These are phyloP conservation scores for Hassar affinis DNA, from an alignment of 2,113 vertebrate species.

Conservation along the genomic window DNA sequence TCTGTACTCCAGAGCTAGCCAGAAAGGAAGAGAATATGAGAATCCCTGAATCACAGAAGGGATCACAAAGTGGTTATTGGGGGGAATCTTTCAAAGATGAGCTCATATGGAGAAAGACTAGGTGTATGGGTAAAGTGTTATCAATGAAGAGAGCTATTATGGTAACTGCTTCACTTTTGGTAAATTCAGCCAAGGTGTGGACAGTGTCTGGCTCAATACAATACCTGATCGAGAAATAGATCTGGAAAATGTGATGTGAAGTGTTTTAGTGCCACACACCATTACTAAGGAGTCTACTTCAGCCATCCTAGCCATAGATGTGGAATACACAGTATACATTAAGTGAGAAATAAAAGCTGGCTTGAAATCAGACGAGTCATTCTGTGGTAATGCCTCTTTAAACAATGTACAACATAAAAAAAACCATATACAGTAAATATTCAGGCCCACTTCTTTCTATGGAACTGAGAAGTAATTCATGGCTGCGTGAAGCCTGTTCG, in stretches of 20 bases:
- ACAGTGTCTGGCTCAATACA: not conserved
- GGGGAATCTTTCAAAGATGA: slow-evolving; percentile 11
- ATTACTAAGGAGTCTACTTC: not conserved
- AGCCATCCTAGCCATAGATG: not conserved
- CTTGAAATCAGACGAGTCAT: not conserved
- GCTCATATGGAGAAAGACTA: not conserved
- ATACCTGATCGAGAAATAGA: not conserved
- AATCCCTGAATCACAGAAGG: slow-evolving; percentile 45
- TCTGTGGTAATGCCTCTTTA: not conserved
- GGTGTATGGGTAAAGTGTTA: not conserved
- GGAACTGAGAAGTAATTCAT: slow-evolving; percentile 19
- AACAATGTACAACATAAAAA: not conserved
- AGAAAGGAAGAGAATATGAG: slow-evolving; percentile 3
- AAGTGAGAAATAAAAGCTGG: not conserved
- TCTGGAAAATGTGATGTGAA: not conserved
- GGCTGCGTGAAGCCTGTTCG: slow-evolving; percentile 33
- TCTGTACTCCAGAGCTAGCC: slow-evolving; percentile 39
- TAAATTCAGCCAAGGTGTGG: not conserved
- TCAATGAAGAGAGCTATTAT: not conserved
- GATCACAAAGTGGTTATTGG: slow-evolving; percentile 23
- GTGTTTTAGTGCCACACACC: not conserved
- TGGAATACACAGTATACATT: not conserved
- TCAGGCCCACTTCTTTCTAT: slow-evolving; percentile 5
- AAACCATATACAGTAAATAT: slow-evolving; percentile 17
- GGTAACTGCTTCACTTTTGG: not conserved